phyloP scores from a whole-genome alignment of 2,888 invertebrate genomes.

The Mimas tiliae region DNA sequence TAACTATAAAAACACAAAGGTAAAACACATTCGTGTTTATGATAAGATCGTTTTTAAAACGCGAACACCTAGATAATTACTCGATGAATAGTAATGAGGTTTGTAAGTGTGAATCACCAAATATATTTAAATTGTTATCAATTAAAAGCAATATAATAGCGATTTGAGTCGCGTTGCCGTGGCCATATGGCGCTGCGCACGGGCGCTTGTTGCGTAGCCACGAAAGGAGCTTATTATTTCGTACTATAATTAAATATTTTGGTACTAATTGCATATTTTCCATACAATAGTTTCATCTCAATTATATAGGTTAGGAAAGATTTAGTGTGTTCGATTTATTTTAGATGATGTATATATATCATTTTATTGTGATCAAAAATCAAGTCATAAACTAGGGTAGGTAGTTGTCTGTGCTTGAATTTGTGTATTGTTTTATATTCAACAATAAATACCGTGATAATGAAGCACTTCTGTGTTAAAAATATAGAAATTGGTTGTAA shows the following conservation, averaged over 20 bases:
- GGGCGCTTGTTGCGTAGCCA: constrained; percentile 58
- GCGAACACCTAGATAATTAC: constrained; percentile 80
- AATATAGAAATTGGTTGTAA: too few relatives aligned
- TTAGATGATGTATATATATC: too few relatives aligned
- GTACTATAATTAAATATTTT: neutral
- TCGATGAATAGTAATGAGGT: constrained; percentile 84
- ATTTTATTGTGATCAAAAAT: too few relatives aligned
- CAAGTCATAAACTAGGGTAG: too few relatives aligned
- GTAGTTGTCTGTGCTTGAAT: too few relatives aligned
- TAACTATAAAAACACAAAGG: constrained; percentile 74
- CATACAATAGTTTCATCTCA: too few relatives aligned
- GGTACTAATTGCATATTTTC: neutral
- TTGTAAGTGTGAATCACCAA: constrained; percentile 84
- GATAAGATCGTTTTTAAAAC: constrained; percentile 76
- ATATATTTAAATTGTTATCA: constrained; percentile 86
- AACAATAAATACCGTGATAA: too few relatives aligned
- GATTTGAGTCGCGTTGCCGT: constrained; percentile 77
- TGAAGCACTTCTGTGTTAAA: too few relatives aligned
- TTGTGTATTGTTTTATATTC: too few relatives aligned
- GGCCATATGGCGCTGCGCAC: constrained; percentile 78
- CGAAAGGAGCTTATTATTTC: constrained; percentile 33
- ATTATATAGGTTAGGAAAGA: too few relatives aligned
- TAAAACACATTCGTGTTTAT: constrained; percentile 78
- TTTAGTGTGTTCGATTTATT: too few relatives aligned
- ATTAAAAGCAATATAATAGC: constrained; percentile 85